A percentile compares a stretch with the other conserved stretches of the same genome.
These are phyloP conservation scores for Ctenopoma kingsleyae DNA, from an alignment of 2,797 vertebrate genomes.

Conservation along the genomic window DNA sequence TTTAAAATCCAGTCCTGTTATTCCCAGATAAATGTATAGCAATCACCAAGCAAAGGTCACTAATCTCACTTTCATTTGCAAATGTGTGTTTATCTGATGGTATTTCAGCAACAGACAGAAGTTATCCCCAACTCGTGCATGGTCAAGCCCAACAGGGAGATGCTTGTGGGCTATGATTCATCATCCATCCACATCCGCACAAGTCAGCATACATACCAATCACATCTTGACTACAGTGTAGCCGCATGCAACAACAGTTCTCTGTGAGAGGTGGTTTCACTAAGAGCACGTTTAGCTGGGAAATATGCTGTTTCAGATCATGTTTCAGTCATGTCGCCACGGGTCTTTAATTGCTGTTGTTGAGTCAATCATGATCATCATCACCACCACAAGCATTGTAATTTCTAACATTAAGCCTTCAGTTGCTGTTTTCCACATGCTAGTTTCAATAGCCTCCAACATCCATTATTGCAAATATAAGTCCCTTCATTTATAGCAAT, in stretches of 20 bases:
- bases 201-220: slow-evolving; percentile 29
- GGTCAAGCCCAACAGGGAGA: slow-evolving; percentile 9
- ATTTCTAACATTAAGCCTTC: slow-evolving; percentile 20
- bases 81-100: slow-evolving; percentile 13
- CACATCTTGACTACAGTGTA: slow-evolving; percentile 7
- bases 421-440: slow-evolving; percentile 20
- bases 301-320: slow-evolving; percentile 22
- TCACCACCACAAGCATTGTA: background rate
- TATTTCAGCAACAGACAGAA: background rate
- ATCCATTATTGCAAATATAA: slow-evolving; percentile 7
- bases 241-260: background rate
- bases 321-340: slow-evolving; percentile 20
- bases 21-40: slow-evolving; percentile 7
- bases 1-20: background rate
- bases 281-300: slow-evolving; percentile 16
- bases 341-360: slow-evolving; percentile 7
- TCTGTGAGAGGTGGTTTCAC: slow-evolving; percentile 6
- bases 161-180: slow-evolving; percentile 50
- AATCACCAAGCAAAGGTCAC: slow-evolving; percentile 20
- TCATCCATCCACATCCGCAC: background rate
- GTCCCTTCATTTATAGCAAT: slow-evolving; percentile 31
- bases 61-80: slow-evolving; percentile 4
- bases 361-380: slow-evolving; percentile 23
- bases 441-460: slow-evolving; percentile 12
- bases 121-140: background rate